These are phyloP conservation scores for Caloenas nicobarica DNA, from an alignment of 2,113 vertebrate genomes.

Conservation along the genomic window DNA sequence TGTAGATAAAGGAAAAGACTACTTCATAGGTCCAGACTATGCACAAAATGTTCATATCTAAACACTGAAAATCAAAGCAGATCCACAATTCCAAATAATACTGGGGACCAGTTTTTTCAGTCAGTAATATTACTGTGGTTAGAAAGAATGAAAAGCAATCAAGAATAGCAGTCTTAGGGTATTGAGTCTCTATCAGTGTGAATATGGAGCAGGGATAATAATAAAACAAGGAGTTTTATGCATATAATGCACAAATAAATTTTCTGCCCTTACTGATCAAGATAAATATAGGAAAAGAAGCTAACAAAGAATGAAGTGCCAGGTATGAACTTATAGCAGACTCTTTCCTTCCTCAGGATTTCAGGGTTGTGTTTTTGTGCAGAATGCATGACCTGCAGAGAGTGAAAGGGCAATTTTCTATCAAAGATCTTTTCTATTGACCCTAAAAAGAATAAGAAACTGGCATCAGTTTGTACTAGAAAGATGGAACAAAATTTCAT, in stretches of 20 bases:
- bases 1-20: neutral
- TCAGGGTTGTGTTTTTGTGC: neutral
- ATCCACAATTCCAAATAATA: neutral
- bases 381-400: neutral
- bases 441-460: conserved; percentile 20
- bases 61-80: neutral
- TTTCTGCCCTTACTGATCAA: conserved; percentile 8
- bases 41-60: neutral
- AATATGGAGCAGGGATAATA: conserved; percentile 28
- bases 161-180: neutral
- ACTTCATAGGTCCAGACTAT: neutral
- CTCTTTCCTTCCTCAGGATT: neutral
- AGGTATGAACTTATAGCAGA: neutral
- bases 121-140: neutral
- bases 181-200: neutral
- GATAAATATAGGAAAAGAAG: neutral
- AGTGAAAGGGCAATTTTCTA: conserved; percentile 16
- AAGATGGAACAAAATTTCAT: conserved; percentile 52
- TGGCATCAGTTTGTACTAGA: conserved; percentile 6
- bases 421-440: neutral
- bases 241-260: neutral
- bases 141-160: neutral
- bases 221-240: neutral
- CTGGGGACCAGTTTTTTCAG: neutral
- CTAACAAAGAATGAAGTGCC: neutral